phyloP scores from a whole-genome alignment of 1,140 invertebrate genomes.

The Drosophila nigrodunni region DNA sequence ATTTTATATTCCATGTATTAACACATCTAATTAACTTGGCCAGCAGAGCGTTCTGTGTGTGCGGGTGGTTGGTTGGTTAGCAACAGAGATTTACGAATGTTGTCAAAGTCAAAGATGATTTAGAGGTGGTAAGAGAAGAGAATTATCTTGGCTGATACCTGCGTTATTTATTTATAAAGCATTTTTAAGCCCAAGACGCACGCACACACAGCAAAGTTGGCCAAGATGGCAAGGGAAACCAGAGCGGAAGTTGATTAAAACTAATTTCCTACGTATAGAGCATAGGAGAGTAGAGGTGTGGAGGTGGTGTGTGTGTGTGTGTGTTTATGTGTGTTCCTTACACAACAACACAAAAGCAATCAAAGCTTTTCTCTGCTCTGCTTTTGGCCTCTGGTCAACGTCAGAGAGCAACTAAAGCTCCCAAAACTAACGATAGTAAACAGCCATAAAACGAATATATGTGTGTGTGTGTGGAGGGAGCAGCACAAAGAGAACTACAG shows the following conservation, averaged over 20 bases:
- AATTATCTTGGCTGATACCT: constrained; percentile 43
- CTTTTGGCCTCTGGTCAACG: constrained; percentile 55
- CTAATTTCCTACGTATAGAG: constrained; percentile 73
- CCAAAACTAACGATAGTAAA: constrained; percentile 55
- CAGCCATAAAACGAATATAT: constrained; percentile 68
- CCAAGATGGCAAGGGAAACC: constrained; percentile 23
- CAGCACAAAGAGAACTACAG: neutral
- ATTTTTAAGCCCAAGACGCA: constrained; percentile 58
- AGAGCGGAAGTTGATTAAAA: constrained; percentile 75
- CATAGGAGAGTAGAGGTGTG: no score
- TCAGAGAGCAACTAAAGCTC: constrained; percentile 62
- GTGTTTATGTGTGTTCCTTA: neutral
- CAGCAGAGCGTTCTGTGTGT: constrained; percentile 26
- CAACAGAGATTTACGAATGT: neutral
- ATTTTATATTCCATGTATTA: constrained; percentile 44
- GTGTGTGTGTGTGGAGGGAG: neutral
- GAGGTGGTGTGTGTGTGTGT: no score
- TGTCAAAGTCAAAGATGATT: constrained; percentile 10
- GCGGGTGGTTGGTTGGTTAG: neutral
- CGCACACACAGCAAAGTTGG: constrained; percentile 16
- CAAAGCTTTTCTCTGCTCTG: constrained; percentile 46
- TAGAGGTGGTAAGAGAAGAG: constrained; percentile 20
- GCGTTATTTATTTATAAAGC: constrained; percentile 75
- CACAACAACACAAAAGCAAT: constrained; percentile 75
- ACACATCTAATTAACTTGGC: constrained; percentile 56